Evolutionary conservation across 2,888 invertebrate species (phyloP), one percentile per base, ranked within the genome.

Genomic region (Dryobotodes eremita): DNA sequence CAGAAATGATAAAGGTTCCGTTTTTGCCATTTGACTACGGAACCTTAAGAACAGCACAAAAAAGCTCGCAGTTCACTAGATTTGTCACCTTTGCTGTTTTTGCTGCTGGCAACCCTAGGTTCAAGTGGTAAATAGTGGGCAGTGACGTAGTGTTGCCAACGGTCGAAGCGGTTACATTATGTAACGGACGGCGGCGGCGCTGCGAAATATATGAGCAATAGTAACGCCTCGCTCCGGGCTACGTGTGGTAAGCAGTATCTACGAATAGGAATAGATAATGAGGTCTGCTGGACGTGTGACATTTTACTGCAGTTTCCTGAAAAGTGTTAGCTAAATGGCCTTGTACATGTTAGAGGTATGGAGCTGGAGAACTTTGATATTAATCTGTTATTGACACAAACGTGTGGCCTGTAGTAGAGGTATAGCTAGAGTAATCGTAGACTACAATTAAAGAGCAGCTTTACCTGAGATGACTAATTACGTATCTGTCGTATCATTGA

Each of bases 141-240:
- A 79, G 72, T 84, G 89, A 88, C 84, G 88, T 79, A 70, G 80
- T 75, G 71, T 83, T 86, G 85, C 84, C 90, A 90, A 89, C 90
- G 88, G 90, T 86, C 88, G 80, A 76, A 86, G 77, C 89, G 88
- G 89, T 89, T 89, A 86, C 72, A 71, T 91, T 88, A 90, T 87
- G 85, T 90, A 90, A 90, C 82, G 74, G 82, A 76, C 71, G 73
- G 82, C 77, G 62, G 73, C 55, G 55, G 71, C 62, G 72, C 85
- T 84, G 80, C 72, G 88, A 82, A 86, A 86, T 80, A 61, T 76
- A 75, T 59, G 64, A 86, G 77, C 80, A 86, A 85, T 77, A 79
- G 69, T 64, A 73, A 79, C 75, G 42, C 78, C 50, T 76, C 53
- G 87, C 89, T 88, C 55, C 68, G 65, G 89, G 83, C 88, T 66